Percentiles rank a stretch among this genome's conserved stretches.
Conservation (phyloP, 2,113 vertebrate species). For the Acinonyx jubatus region DNA sequence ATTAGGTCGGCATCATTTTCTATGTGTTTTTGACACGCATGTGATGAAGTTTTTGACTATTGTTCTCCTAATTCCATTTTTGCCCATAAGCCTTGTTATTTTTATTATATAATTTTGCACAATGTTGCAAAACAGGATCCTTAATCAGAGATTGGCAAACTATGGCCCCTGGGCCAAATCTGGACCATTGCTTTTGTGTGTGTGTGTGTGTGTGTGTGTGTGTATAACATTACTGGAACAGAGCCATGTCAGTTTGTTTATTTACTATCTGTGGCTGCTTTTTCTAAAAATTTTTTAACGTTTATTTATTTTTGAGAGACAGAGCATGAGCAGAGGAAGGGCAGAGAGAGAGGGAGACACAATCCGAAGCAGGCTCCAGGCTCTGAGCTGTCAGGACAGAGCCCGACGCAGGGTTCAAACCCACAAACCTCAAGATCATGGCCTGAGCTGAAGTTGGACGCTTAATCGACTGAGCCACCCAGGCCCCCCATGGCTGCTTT, state of each 20-base stretch:
- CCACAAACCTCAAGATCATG: no score
- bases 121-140: not conserved
- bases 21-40: not conserved
- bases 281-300: not conserved
- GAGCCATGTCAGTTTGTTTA: not conserved
- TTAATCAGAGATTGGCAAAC: not conserved
- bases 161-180: not conserved
- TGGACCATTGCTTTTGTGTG: not conserved
- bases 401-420: no score
- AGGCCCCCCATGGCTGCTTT: not conserved
- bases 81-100: not conserved
- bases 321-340: no score
- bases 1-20: not conserved
- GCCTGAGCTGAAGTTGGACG: no score
- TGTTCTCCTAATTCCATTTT: not conserved
- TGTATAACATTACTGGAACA: not conserved
- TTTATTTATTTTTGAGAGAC: no score
- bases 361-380: no score
- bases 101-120: not conserved
- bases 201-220: no score
- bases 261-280: not conserved
- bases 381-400: no score
- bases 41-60: not conserved
- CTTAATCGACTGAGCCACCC: no score
- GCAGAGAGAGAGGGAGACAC: no score